These are phyloP conservation scores for Argynnis bischoffii DNA, from an alignment of 2,888 invertebrate genomes.

Conservation along the genomic window DNA sequence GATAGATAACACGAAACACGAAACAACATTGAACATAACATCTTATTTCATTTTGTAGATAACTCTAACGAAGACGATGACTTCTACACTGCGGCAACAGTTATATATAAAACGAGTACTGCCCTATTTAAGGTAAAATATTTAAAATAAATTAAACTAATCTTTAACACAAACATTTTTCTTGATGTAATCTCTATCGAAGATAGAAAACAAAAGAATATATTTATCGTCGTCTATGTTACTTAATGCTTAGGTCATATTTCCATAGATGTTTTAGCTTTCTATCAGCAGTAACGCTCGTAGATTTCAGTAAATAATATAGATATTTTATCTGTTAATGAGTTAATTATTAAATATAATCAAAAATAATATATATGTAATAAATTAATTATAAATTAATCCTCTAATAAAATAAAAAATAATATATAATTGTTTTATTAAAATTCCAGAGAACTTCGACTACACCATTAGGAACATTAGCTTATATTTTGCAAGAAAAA, in stretches of 20 bases:
- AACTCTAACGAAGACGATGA: conserved; percentile 51
- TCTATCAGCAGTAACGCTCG: too few species aligned
- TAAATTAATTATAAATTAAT: too few species aligned
- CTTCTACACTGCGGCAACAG: conserved; percentile 54
- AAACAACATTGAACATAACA: background rate
- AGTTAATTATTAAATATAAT: too few species aligned
- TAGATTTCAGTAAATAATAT: too few species aligned
- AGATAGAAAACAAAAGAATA: too few species aligned
- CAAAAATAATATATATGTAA: too few species aligned
- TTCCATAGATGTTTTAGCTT: too few species aligned
- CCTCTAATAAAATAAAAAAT: too few species aligned
- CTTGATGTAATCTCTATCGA: too few species aligned
- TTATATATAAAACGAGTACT: conserved; percentile 58
- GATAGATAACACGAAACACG: background rate
- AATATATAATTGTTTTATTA: background rate
- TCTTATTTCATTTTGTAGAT: conserved; percentile 8
- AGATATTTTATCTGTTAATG: too few species aligned
- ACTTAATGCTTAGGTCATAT: too few species aligned
- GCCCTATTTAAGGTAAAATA: conserved; percentile 59
- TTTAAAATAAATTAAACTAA: background rate
- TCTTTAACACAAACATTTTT: background rate
- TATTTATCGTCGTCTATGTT: too few species aligned
- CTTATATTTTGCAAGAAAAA: conserved; percentile 66
- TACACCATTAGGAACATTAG: conserved; percentile 64
- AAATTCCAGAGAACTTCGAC: conserved; percentile 56